These are phyloP conservation scores for Aphis craccivora DNA, from an alignment of 1,140 invertebrate genomes.

Conservation along the genomic window DNA sequence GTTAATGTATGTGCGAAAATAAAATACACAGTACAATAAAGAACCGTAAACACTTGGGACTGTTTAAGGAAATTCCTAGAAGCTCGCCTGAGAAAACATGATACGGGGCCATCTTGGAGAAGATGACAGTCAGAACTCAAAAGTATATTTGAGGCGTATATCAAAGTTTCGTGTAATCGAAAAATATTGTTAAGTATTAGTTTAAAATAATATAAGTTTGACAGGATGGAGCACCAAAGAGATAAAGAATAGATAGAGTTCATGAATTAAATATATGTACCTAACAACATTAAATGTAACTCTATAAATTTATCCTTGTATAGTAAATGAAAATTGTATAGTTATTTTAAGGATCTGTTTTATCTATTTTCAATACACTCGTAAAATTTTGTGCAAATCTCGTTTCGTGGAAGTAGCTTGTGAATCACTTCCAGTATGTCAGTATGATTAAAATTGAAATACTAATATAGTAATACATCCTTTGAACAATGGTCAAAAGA, in stretches of 20 bases:
- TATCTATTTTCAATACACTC: background rate
- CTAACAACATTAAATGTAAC: background rate
- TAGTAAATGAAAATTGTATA: background rate
- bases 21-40: too few species aligned
- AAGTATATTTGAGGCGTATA: background rate
- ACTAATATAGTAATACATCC: background rate
- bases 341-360: background rate
- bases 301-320: background rate
- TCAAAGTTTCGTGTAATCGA: background rate
- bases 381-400: background rate
- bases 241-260: background rate
- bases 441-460: constrained; percentile 1
- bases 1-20: too few species aligned
- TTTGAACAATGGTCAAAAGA: background rate
- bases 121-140: too few species aligned
- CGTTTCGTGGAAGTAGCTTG: background rate
- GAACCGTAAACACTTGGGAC: too few species aligned
- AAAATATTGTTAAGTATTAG: background rate
- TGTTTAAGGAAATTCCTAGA: too few species aligned
- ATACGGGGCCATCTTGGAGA: background rate
- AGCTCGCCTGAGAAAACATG: background rate
- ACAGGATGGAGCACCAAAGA: background rate
- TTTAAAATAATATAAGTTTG: background rate
- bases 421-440: background rate
- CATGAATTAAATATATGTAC: background rate